Percentiles rank a stretch among this genome's conserved stretches.
Conservation (phyloP, 1,140 invertebrate genomes). For the Asbolus verrucosus region DNA sequence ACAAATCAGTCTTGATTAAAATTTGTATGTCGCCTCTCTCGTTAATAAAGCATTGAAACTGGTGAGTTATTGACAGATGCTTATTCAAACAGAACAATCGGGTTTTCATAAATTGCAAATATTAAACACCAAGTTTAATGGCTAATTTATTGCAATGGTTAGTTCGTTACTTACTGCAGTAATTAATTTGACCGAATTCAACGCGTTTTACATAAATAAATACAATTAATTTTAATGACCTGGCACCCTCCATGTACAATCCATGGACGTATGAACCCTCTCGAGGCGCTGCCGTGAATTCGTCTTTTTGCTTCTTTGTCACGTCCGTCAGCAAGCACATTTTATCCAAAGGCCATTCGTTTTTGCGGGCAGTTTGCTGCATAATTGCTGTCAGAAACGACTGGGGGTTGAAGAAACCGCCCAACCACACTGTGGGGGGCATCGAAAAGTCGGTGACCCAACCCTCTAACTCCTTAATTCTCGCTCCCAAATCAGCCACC, state of each 20-base stretch:
- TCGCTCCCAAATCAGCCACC: slow-evolving; percentile 86
- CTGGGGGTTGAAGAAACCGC: slow-evolving; percentile 96
- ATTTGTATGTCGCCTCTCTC: neutral
- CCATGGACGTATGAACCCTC: slow-evolving; percentile 94
- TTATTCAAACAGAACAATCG: slow-evolving; percentile 8
- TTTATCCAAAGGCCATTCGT: slow-evolving; percentile 95
- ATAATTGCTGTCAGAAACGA: slow-evolving; percentile 97
- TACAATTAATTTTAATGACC: too few species aligned
- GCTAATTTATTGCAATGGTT: slow-evolving; percentile 13
- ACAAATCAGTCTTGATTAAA: slow-evolving; percentile 1
- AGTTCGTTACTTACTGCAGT: neutral
- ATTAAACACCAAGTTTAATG: slow-evolving; percentile 13
- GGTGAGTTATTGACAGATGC: neutral
- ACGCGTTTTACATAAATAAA: too few species aligned
- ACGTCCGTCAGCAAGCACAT: slow-evolving; percentile 96
- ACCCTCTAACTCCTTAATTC: slow-evolving; percentile 82
- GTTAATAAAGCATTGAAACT: neutral
- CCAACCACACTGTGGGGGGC: slow-evolving; percentile 90
- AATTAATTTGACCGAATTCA: too few species aligned
- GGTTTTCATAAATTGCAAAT: slow-evolving; percentile 9
- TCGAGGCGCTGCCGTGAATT: slow-evolving; percentile 81
- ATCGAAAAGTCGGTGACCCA: slow-evolving; percentile 86
- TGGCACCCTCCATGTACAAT: slow-evolving; percentile 93
- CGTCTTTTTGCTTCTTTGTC: slow-evolving; percentile 90
- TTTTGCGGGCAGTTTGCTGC: slow-evolving; percentile 95